These are phyloP conservation scores for Phenganax stokvisi DNA, from an alignment of 92 coral and sea anemone species.

Conservation along the genomic window DNA sequence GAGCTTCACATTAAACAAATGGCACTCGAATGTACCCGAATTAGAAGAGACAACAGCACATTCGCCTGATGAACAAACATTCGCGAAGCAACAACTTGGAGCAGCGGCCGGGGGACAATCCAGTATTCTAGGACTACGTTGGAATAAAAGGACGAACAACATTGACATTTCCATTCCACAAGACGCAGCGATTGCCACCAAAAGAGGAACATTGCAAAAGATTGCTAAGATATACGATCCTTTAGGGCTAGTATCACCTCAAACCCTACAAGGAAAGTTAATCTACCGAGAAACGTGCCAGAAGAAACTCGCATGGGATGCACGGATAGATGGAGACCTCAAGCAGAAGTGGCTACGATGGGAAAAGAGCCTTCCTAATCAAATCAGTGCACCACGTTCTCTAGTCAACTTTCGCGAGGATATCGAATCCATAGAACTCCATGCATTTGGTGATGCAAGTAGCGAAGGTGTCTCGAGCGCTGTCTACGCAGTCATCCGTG, in stretches of 20 bases:
- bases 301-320: conserved; percentile 12
- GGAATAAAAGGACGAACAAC: conserved; percentile 47
- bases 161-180: conserved; percentile 40
- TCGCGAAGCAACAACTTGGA: conserved; percentile 50
- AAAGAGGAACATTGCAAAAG: conserved; percentile 46
- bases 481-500: conserved; percentile 11
- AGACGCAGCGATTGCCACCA: conserved; percentile 41
- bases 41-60: conserved; percentile 24
- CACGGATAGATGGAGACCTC: background rate
- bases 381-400: background rate
- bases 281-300: conserved; percentile 7
- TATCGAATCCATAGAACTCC: conserved; percentile 23
- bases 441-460: conserved; percentile 25
- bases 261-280: conserved; percentile 10
- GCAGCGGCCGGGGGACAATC: conserved; percentile 37
- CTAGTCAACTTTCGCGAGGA: background rate
- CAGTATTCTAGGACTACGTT: conserved; percentile 44
- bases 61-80: conserved; percentile 33
- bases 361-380: background rate
- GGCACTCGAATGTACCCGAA: conserved; percentile 39
- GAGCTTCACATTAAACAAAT: conserved; percentile 38
- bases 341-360: conserved; percentile 7
- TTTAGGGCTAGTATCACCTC: conserved; percentile 26
- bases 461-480: conserved; percentile 8
- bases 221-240: conserved; percentile 56